phyloP scores from a whole-genome alignment of 2,113 vertebrate species.

The Sisor rabdophorus region DNA sequence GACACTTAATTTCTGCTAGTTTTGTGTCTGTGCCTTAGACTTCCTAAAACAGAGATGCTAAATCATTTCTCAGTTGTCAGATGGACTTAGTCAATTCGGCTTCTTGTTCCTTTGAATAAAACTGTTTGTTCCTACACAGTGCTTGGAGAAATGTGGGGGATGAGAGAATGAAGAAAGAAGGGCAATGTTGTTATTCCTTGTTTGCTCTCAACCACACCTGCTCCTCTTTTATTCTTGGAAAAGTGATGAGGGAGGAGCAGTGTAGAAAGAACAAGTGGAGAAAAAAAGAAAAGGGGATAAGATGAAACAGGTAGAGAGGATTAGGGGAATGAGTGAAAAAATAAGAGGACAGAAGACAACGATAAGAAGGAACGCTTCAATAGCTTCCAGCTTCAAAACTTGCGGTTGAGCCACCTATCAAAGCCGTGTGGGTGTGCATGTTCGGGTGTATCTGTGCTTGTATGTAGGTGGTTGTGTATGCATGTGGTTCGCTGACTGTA shows the following conservation, averaged over 20 bases:
- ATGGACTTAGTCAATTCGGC: slow-evolving; percentile 21
- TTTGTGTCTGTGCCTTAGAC: slow-evolving; percentile 14
- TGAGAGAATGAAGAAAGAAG: slow-evolving; percentile 10
- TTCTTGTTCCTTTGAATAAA: slow-evolving; percentile 24
- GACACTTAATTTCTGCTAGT: background rate
- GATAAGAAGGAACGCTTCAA: slow-evolving; percentile 49
- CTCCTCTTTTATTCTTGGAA: slow-evolving; percentile 43
- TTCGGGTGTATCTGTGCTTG: slow-evolving; percentile 16
- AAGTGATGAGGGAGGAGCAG: slow-evolving; percentile 36
- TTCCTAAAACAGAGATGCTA: background rate
- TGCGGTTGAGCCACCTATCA: slow-evolving; percentile 64
- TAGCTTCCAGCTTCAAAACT: slow-evolving; percentile 56
- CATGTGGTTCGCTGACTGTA: background rate
- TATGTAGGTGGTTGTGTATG: background rate
- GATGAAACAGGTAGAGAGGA: slow-evolving; percentile 33
- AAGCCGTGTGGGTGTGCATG: slow-evolving; percentile 38
- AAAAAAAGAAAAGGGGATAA: slow-evolving; percentile 42
- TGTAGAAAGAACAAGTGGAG: slow-evolving; percentile 22
- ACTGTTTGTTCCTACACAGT: slow-evolving; percentile 33
- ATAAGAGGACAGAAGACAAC: slow-evolving; percentile 22
- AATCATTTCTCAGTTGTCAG: slow-evolving; percentile 35
- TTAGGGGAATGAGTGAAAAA: slow-evolving; percentile 17
- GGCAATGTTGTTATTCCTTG: slow-evolving; percentile 27
- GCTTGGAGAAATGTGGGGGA: background rate
- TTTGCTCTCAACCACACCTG: slow-evolving; percentile 52